phyloP scores from a whole-genome alignment of 2,888 invertebrate genomes.

The Callyntrura sp. region DNA sequence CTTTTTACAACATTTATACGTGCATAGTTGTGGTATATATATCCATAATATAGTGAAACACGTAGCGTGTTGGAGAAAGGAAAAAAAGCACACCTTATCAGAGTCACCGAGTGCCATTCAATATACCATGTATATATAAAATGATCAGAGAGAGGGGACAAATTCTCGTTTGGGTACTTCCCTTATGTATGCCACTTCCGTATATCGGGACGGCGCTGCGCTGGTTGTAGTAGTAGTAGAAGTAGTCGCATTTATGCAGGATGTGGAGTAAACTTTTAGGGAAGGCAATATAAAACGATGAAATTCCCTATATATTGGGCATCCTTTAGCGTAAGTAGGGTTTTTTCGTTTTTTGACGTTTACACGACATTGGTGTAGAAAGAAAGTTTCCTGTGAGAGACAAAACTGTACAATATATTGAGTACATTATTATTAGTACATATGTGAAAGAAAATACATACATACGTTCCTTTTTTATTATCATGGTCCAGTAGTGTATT shows the following conservation, averaged over 20 bases:
- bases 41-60: not conserved
- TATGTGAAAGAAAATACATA: conserved; percentile 27
- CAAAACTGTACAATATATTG: not conserved
- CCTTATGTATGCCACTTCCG: conserved; percentile 34
- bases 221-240: not conserved
- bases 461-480: conserved; percentile 26
- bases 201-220: not conserved
- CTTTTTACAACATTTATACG: not conserved
- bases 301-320: not conserved
- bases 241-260: conserved; percentile 18
- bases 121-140: not conserved
- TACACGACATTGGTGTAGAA: not conserved
- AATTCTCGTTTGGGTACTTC: conserved; percentile 60
- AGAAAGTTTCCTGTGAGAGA: conserved; percentile 21
- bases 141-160: conserved; percentile 44
- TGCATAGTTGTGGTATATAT: not conserved
- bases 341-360: conserved; percentile 57
- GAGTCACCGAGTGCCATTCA: not conserved
- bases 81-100: conserved; percentile 46
- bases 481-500: conserved; percentile 41
- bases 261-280: conserved; percentile 45
- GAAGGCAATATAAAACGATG: conserved; percentile 5
- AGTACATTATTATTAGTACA: not conserved
- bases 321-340: not conserved
- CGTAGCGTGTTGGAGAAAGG: conserved; percentile 14